Evolutionary conservation across 1,140 invertebrate species (phyloP), one percentile per base, ranked within the genome.

Genomic region (Drosophila fuyamai): DNA sequence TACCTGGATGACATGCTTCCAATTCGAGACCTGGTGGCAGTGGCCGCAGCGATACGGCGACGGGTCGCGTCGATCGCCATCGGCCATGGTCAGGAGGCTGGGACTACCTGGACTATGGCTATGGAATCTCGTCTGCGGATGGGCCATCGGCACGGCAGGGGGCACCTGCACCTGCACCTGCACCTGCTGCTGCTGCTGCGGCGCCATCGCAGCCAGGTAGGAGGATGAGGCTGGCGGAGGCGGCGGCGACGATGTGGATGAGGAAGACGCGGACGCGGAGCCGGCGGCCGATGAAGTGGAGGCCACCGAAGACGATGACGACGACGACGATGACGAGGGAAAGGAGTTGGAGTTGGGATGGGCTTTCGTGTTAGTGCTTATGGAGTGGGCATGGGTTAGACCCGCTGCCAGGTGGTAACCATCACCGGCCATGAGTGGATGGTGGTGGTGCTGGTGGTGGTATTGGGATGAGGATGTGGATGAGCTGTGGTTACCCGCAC

Each of bases 1-100:
- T 94, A 96, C 95, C 95, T 96, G 95, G 93, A 96, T 96, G 79
- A 96, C 95, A 94, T 96, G 95, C 94, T 95, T 96, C 95, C 95
- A 96, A 93, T 96, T 96, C 62, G 95, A 96, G 82, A 95, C 93
- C 93, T 96, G 95, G 92, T 95, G 95, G 93, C 95, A 96, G 92
- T 95, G 95, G 79, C 95, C 95, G 93, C 95, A 96, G 77, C 95
- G 94, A 93, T 95, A 96, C 41, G 95, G 94, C 85, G 93, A 93
- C 68, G 91, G 91, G 67, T 91, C 91, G 51, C 92, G 91, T 44
- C 92, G 83, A 80, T 92, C 91, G 72, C 73, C 65, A 53, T 89
- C 84, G 76, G 83, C 75, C 73, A 83, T 82, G 72, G 75, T 73
- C 79, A 92, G 90, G 35, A 91, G 68, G 79, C 77, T 81, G 61